Percentiles rank a stretch among this genome's conserved stretches.
Conservation (phyloP, 2,113 vertebrate genomes). For the Xiphorhynchus elegans region DNA sequence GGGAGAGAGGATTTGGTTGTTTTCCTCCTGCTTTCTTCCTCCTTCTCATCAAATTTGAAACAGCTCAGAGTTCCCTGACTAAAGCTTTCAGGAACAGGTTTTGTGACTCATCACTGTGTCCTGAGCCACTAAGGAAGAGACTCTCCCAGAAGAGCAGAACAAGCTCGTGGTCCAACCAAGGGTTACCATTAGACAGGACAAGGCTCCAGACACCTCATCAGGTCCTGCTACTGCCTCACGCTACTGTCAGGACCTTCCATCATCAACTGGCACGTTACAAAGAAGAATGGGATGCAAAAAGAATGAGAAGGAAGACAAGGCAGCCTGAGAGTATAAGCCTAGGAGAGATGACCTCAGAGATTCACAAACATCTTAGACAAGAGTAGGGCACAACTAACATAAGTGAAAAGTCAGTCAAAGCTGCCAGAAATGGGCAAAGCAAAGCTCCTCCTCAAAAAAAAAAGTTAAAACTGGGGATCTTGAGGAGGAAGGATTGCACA, state of each 20-base stretch:
- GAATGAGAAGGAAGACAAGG: background rate
- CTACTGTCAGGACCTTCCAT: background rate
- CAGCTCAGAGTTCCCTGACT: background rate
- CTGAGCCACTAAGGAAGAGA: background rate
- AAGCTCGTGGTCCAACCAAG: background rate
- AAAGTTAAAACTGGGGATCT: fast-evolving
- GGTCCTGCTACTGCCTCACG: background rate
- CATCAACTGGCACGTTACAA: background rate
- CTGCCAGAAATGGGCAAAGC: background rate
- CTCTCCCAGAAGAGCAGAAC: background rate
- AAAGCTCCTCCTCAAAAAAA: background rate
- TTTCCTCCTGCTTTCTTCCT: background rate
- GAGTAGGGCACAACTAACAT: background rate
- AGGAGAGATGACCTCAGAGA: background rate
- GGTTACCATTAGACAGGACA: background rate
- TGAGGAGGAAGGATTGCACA: background rate
- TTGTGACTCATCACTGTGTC: background rate
- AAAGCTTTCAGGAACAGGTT: background rate
- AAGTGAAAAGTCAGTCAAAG: background rate
- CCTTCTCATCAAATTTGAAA: background rate
- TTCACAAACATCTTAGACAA: background rate
- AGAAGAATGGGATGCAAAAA: background rate
- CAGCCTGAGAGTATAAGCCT: background rate
- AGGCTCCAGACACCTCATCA: background rate
- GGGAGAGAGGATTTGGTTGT: background rate